Evolutionary conservation across 1,140 invertebrate genomes (phyloP).

Genomic region (Drosophila punjabiensis): DNA sequence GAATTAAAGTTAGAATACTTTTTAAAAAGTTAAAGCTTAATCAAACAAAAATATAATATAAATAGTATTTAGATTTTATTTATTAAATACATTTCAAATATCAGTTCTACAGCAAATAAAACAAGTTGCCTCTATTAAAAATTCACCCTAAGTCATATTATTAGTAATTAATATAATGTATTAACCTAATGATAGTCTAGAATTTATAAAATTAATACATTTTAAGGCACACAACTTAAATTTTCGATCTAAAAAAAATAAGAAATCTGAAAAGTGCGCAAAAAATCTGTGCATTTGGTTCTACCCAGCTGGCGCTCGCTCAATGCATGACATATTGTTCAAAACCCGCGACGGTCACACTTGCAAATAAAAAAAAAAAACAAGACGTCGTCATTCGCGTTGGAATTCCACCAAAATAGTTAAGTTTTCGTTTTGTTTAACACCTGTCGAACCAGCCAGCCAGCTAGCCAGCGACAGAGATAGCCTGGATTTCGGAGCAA

Average conservation of each 20-base stretch:
- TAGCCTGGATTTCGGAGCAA: constrained; percentile 29
- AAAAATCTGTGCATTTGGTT: too few species aligned
- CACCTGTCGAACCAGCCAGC: constrained; percentile 5
- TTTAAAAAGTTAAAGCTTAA: too few species aligned
- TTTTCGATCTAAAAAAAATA: not conserved
- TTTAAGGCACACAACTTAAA: too few species aligned
- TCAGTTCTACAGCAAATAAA: not conserved
- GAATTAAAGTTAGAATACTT: too few species aligned
- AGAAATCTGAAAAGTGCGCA: not conserved
- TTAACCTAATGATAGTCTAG: too few species aligned
- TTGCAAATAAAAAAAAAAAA: constrained; percentile 34
- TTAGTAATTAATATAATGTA: too few species aligned
- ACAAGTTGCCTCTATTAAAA: not conserved
- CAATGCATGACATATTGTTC: not conserved
- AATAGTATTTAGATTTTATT: too few species aligned
- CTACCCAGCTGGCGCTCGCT: not conserved
- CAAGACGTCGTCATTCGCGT: constrained; percentile 53
- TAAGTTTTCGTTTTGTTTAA: constrained; percentile 45
- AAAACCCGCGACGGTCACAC: constrained; percentile 5
- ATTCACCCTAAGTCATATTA: not conserved
- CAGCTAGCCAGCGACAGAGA: constrained; percentile 4
- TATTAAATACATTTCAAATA: too few species aligned
- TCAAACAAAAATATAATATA: too few species aligned
- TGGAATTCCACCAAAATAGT: constrained; percentile 49
- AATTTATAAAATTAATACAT: not conserved